Evolutionary conservation across 2,888 invertebrate genomes (phyloP).

Genomic region (Crioceris asparagi): DNA sequence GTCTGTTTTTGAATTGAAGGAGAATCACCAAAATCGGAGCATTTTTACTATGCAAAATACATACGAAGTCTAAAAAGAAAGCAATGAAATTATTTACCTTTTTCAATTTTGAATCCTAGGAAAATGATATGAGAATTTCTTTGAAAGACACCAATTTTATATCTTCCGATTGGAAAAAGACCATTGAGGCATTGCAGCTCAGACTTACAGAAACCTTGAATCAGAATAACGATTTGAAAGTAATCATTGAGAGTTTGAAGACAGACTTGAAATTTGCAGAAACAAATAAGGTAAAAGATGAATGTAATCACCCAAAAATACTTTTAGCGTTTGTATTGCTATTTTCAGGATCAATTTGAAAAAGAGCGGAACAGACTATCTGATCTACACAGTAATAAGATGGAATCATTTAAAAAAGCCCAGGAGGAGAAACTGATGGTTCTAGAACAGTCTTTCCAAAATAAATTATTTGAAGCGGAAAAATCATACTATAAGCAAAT

Average conservation of each 20-base stretch:
- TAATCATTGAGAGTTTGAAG: conserved; percentile 14
- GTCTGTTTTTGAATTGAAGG: too few species aligned
- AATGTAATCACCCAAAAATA: not conserved
- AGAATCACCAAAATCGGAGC: too few species aligned
- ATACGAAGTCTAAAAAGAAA: too few species aligned
- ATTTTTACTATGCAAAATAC: too few species aligned
- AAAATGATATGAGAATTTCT: too few species aligned
- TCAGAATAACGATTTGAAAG: conserved; percentile 24
- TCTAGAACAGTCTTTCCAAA: conserved; percentile 13
- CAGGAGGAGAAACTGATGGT: conserved; percentile 13
- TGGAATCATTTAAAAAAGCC: conserved; percentile 14
- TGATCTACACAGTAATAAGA: conserved; percentile 12
- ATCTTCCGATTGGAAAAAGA: conserved; percentile 23
- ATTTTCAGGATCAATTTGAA: conserved; percentile 11
- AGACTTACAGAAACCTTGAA: conserved; percentile 23
- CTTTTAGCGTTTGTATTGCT: not conserved
- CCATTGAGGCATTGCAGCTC: conserved; percentile 22
- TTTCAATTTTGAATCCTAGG: too few species aligned
- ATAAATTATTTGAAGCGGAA: conserved; percentile 12
- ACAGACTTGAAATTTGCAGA: conserved; percentile 11
- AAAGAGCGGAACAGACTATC: conserved; percentile 9
- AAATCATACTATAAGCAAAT: conserved; percentile 17
- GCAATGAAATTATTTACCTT: too few species aligned
- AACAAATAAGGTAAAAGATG: conserved; percentile 6
- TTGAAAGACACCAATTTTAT: conserved; percentile 21